A percentile compares a stretch with the other conserved stretches of the same genome.
phyloP scores from a whole-genome alignment of 1,140 invertebrate genomes.

The Drosophila serrata region DNA sequence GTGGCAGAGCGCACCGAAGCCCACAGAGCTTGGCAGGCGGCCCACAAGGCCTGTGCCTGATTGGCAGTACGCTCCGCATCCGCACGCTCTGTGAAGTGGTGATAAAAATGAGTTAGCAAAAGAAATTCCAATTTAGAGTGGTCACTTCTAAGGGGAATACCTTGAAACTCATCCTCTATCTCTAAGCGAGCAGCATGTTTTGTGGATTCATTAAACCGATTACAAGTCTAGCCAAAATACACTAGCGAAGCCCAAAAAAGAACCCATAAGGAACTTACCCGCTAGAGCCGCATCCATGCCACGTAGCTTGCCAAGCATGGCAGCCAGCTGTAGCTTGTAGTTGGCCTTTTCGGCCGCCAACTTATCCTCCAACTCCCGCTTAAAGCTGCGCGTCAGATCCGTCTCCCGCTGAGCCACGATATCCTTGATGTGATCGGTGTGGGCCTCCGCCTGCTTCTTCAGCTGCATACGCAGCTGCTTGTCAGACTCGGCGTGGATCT shows the following conservation, averaged over 20 bases:
- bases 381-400: conserved; percentile 89
- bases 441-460: conserved; percentile 92
- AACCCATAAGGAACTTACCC: conserved; percentile 87
- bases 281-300: conserved; percentile 95
- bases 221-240: conserved; percentile 32
- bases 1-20: conserved; percentile 90
- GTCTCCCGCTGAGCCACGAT: conserved; percentile 90
- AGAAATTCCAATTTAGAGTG: background rate
- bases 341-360: conserved; percentile 89
- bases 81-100: conserved; percentile 88
- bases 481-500: conserved; percentile 89
- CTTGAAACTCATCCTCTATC: conserved; percentile 84
- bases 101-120: background rate
- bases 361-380: conserved; percentile 90
- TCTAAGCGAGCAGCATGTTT: conserved; percentile 72
- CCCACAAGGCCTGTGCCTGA: conserved; percentile 95
- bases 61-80: conserved; percentile 92
- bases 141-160: conserved; percentile 40
- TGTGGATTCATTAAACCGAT: background rate
- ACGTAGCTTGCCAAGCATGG: conserved; percentile 92
- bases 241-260: background rate
- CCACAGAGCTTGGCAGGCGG: conserved; percentile 94
- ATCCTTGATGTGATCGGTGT: conserved; percentile 93
- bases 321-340: conserved; percentile 92
- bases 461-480: conserved; percentile 91